Evolutionary conservation across 1,140 invertebrate species (phyloP), one percentile per base, ranked within the genome.

Genomic region (Drosophila punjabiensis): DNA sequence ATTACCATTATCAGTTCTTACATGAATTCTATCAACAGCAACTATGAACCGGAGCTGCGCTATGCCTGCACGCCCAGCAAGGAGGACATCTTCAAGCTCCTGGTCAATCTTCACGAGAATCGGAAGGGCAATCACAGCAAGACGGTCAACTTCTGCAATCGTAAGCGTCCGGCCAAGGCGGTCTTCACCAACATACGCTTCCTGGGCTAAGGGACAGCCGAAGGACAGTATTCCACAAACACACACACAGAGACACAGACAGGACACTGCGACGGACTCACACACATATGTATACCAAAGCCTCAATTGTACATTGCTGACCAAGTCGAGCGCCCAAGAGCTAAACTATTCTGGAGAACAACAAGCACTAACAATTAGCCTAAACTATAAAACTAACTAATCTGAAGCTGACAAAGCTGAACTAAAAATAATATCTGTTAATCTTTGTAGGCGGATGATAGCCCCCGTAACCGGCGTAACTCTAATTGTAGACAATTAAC

Each of bases 131-230:
- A 94, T 64, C 93, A 94, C 41, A 93, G 94, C 35, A 93, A 94
- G 73, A 94, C 94, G n/a, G 93, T 95, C 0, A 94, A 94, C 70
- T 95, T 95, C 86, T 95, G 95, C 80, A 95, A 95, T 84, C 93
- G 95, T 37, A 94, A 94, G 66, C 93, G 95, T 71, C 94, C 95
- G 0, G 95, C 95, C 18, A 93, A 93, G 55, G 92, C 94, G 10
- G 94, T 95, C 16, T 95, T 95, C 78, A 95, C 95, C 66, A 95
- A 95, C 81, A 95, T 95, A 66, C 94, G 95, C n/a, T 95, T 95
- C 81, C 83, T 95, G 48, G 95, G 95, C 63, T 93, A 93, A 81
- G 47, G 9, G 52, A 53, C 7, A 30, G 48, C 39, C 48, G 32
- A 16, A 39, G 52, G 28, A 52, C 24, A 69, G 3, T 9, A 14